These are phyloP conservation scores for Drosophila parvula DNA, from an alignment of 1,140 invertebrate genomes.

Conservation along the genomic window DNA sequence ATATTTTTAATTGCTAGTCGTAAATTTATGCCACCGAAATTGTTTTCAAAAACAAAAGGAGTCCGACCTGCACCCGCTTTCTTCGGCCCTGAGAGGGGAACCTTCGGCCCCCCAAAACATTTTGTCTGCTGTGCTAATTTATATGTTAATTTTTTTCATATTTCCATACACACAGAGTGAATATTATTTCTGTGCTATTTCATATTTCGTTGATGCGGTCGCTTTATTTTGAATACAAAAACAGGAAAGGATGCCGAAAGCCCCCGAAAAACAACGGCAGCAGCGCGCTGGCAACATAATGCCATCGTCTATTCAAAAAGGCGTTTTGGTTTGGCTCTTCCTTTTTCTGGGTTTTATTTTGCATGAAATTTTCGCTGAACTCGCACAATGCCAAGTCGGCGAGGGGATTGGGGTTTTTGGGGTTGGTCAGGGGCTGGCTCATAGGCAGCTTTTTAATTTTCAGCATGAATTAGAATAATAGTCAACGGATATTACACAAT, in stretches of 20 bases:
- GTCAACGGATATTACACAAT: constrained; percentile 66
- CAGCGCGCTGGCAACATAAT: constrained; percentile 41
- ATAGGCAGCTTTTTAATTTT: constrained; percentile 70
- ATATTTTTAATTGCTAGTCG: constrained; percentile 55
- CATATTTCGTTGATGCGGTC: constrained; percentile 65
- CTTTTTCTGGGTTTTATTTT: constrained; percentile 60
- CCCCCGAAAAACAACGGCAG: constrained; percentile 26
- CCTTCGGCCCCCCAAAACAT: constrained; percentile 20
- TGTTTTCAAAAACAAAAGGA: constrained; percentile 57
- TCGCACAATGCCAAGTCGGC: constrained; percentile 45
- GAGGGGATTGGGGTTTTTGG: constrained; percentile 26
- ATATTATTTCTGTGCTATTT: constrained; percentile 62
- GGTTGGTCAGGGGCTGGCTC: constrained; percentile 34
- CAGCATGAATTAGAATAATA: constrained; percentile 67
- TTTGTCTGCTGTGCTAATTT: constrained; percentile 65
- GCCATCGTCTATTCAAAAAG: constrained; percentile 60
- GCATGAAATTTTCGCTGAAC: constrained; percentile 63
- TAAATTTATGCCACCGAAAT: constrained; percentile 55
- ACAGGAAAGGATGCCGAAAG: constrained; percentile 57
- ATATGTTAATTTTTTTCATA: constrained; percentile 67
- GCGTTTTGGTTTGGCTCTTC: constrained; percentile 48
- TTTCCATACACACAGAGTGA: constrained; percentile 50
- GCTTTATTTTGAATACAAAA: constrained; percentile 66
- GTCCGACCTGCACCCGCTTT: not conserved
- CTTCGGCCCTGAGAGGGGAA: not conserved